Conservation (phyloP, 2,888 invertebrate species). For the Sesamia inferens region DNA sequence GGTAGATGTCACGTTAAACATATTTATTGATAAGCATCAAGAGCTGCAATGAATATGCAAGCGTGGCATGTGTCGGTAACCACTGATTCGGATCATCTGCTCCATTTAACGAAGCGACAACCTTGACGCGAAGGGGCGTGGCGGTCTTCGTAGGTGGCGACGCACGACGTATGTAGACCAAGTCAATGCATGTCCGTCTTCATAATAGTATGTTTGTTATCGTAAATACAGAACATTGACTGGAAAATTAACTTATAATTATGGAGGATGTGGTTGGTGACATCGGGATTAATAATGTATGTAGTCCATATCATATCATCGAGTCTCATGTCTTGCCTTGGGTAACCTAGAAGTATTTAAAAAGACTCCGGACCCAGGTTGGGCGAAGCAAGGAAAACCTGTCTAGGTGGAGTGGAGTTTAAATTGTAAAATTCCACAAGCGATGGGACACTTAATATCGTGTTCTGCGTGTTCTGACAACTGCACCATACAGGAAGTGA, state of each 20-base stretch:
- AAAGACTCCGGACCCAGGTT: too few species aligned
- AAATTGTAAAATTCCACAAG: too few species aligned
- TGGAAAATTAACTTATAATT: slow-evolving; percentile 11
- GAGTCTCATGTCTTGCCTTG: not conserved
- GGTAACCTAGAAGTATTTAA: too few species aligned
- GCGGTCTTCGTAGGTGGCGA: slow-evolving; percentile 58
- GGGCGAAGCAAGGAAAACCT: too few species aligned
- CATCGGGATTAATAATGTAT: not conserved
- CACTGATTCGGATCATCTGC: slow-evolving; percentile 20
- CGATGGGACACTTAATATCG: too few species aligned
- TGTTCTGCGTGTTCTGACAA: too few species aligned
- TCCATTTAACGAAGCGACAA: slow-evolving; percentile 42
- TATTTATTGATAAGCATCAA: not conserved
- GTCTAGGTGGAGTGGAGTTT: too few species aligned
- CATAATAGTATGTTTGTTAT: slow-evolving; percentile 50
- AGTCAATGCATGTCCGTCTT: slow-evolving; percentile 54
- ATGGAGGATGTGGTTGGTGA: slow-evolving; percentile 22
- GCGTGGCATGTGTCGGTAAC: not conserved
- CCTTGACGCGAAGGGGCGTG: slow-evolving; percentile 61
- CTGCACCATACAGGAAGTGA: too few species aligned
- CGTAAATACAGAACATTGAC: slow-evolving; percentile 29
- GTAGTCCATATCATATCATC: not conserved
- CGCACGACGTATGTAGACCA: slow-evolving; percentile 58
- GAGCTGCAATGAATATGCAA: not conserved
- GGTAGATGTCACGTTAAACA: not conserved